Evolutionary conservation across 1,140 invertebrate species (phyloP), one percentile per base, ranked within the genome.

Genomic region (Palaemon carinicauda): DNA sequence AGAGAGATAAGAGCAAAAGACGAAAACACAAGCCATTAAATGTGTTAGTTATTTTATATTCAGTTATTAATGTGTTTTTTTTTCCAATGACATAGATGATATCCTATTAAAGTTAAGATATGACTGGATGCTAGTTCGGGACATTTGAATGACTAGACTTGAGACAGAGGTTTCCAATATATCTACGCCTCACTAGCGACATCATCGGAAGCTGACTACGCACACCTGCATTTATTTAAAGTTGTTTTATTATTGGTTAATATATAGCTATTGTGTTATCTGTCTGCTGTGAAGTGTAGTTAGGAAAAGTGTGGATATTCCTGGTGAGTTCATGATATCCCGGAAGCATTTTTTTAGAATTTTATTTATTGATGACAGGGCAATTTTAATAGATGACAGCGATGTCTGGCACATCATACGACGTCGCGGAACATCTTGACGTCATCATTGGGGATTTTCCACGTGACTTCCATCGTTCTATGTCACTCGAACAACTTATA

Each of bases 181-280:
- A 86, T 86, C 77, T 73, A n/a, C 27, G 24, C 84, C 60, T 80
- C 78, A 54, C 78, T 86, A 29, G 71, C 80, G 75, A 54, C 54
- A 69, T 80, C 84, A 74, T 78, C 51, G 60, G 77, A 80, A 80
- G 77, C 77, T 80, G 84, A 77, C 84, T 86, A 73, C 41, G 65
- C 77, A 78, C 84, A 60, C 80, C 84, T 33, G 74, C 77, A 29
- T n/a, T 9, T 56, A 27, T 27, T 56, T 56, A 54, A 17, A 31
- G 78, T 56, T 80, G 31, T 80, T 56, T 80, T 17, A 31, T 50
- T 50, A 31, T 75, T 19, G 41, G 33, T 50, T n/a, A 31, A 15
- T 17, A 17, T 33, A 19, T 50, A 17, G 33, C 14, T 75, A n/a
- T 75, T 31, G 41, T 41, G 41, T 41, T 41, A 41, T 41, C 41